Base-by-base conservation (phyloP, 2,888 invertebrate species). In the Agrotis puta region DNA sequence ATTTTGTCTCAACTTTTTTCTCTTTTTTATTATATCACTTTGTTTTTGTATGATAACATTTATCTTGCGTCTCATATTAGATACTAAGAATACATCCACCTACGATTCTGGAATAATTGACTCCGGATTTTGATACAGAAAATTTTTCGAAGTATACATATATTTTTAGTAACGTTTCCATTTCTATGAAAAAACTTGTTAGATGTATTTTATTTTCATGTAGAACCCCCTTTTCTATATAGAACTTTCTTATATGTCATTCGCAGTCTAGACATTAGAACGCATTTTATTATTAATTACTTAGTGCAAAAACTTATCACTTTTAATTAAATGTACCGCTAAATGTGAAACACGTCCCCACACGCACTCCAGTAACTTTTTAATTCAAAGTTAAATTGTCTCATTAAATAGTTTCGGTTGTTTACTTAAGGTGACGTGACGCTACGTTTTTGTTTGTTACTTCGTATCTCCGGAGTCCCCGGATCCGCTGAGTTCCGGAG, bases 321-420 rank as follows among this genome's bases (percentile, higher is more conserved):
- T 58, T 75, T 64, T 75, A 69, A 70, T 70, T 81, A 20, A 14
- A 39, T 39, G 13, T 16, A 1, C 14, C 11, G 2, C 14, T 33
- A 18, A 43, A 58, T 48, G 43, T 58, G 6, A 43, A 77, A 53
- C 51, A 27, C 24, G 39, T n/a, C 39, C 27, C 43, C 16, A 18
- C n/a, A 50, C 43, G 54, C n/a, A n/a, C n/a, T 11, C 62, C 48
- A 24, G 48, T 56, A 68, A 56, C 61, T 51, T 58, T 81, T 53
- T 33, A 7, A 4, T 11, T 27, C 57, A 59, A 75, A 84, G 79
- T 81, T 74, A 70, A 84, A 82, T 82, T 81, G 70, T 64, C 73
- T 82, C 76, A 80, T 80, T 79, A 78, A 79, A 70, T 50, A 70
- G 75, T 78, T 64, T 63, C 24, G 27, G 45, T 27, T 70, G 64